A percentile compares a stretch with the other conserved stretches of the same genome.
Evolutionary conservation across 2,113 vertebrate genomes (phyloP).

Genomic region (Xenopus laevis): DNA sequence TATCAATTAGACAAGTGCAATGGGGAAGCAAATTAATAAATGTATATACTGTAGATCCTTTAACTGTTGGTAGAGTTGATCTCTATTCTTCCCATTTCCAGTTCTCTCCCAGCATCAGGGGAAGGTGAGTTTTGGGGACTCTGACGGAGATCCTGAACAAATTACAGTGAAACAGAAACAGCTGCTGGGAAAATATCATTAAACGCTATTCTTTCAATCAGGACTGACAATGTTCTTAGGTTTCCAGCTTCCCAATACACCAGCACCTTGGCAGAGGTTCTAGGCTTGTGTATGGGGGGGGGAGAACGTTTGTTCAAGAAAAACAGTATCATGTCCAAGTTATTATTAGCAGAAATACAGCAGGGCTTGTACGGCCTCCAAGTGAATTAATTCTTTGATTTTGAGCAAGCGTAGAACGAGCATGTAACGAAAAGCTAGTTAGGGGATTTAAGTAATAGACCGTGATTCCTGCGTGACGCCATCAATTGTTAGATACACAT

Average conservation of each 20-base stretch:
- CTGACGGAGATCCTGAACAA: slow-evolving; percentile 68
- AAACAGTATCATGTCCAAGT: slow-evolving; percentile 50
- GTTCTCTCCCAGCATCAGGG: slow-evolving; percentile 56
- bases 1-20: no score
- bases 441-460: slow-evolving; percentile 14
- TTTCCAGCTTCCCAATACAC: slow-evolving; percentile 53
- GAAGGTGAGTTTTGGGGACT: slow-evolving; percentile 63
- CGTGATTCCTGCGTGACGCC: neutral
- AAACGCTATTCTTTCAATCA: slow-evolving; percentile 45
- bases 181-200: slow-evolving; percentile 59
- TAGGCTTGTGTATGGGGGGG: slow-evolving; percentile 40
- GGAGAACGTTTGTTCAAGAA: slow-evolving; percentile 48
- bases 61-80: no score
- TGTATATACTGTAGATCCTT: slow-evolving; percentile 46
- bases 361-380: slow-evolving; percentile 37
- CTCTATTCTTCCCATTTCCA: slow-evolving; percentile 9
- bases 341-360: slow-evolving; percentile 47
- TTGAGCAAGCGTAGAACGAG: slow-evolving; percentile 33
- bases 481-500: neutral
- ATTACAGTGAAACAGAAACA: slow-evolving; percentile 75
- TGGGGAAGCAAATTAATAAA: no score
- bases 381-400: neutral
- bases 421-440: slow-evolving; percentile 15
- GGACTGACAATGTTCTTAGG: slow-evolving; percentile 43
- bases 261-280: slow-evolving; percentile 53